Evolutionary conservation across 2,797 vertebrate species (phyloP), one percentile per base, ranked within the genome.

Genomic region (Enteromius argenteus): DNA sequence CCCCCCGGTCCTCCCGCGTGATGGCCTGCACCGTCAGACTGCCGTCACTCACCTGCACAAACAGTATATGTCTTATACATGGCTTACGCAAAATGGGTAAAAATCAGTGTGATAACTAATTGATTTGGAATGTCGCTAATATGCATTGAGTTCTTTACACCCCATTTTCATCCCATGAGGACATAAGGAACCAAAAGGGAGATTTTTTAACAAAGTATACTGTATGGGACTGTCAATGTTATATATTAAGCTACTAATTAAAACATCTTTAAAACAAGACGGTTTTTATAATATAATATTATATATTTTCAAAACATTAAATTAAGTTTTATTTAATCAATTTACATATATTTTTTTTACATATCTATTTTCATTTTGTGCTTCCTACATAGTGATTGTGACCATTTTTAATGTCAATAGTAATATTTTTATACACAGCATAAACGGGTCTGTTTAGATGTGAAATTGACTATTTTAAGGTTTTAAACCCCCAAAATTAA

Each of bases 1-100:
- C 96, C 30, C 98, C 98, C 91, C 98, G 93, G 94, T 99, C 98
- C 85, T 99, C 96, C 85, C 98, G 95, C 69, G 93, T 96, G 91
- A 99, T 91, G 3, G 94, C 95, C n/a, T 95, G 95, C 91, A 99
- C 95, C 0, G 96, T 99, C 83, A 99, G 92, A 91, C 96, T 99
- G 86, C 98, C 98, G 5, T 99, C 97, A 3, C 96, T 97, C 88
- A 98, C 96, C 98, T 94, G 78, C 0, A 42, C 64, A 79, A 73
- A 86, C 4, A 49, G 19, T 32, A 15, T 6, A 66, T 83, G 53
- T 53, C 62, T 46, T 78, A 62, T 27, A 69, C 21, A 79, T 5
- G 3, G 7, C 10, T 53, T 27, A 49, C 1, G 35, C 6, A 19
- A 53, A 32, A 30, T 23, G 4, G n/a, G 2, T 62, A 30, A 27